Conservation (phyloP, 2,888 invertebrate genomes). For the Phrixothrix hirtus region DNA sequence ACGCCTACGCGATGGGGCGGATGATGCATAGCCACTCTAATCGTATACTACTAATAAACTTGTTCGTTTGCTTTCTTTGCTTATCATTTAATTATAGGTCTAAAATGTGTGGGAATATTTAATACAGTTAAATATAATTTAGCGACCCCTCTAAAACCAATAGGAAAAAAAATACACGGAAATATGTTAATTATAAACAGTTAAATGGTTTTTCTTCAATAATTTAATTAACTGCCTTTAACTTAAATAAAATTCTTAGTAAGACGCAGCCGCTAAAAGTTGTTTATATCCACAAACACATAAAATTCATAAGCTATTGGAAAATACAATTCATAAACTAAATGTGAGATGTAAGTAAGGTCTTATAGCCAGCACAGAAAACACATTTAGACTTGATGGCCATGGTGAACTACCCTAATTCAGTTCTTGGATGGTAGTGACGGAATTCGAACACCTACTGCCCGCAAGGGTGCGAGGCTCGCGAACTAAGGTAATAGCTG, state of each 20-base stretch:
- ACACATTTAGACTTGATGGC: slow-evolving; percentile 55
- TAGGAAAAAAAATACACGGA: slow-evolving; percentile 1
- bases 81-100: slow-evolving; percentile 19
- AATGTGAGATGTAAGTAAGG: slow-evolving; percentile 53
- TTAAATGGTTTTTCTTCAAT: too few species aligned
- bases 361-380: slow-evolving; percentile 52
- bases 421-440: slow-evolving; percentile 29
- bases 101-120: slow-evolving; percentile 18
- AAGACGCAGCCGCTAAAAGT: neutral
- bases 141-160: neutral
- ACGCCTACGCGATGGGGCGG: slow-evolving; percentile 23
- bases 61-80: slow-evolving; percentile 20
- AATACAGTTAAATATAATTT: slow-evolving; percentile 3
- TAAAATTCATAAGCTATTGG: neutral
- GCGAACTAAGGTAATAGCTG: slow-evolving; percentile 46
- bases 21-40: slow-evolving; percentile 22
- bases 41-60: slow-evolving; percentile 21
- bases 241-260: too few species aligned
- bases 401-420: slow-evolving; percentile 36
- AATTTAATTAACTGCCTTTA: too few species aligned
- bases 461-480: slow-evolving; percentile 37
- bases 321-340: slow-evolving; percentile 55
- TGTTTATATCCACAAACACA: neutral
- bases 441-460: slow-evolving; percentile 27
- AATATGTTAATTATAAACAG: too few species aligned